Evolutionary conservation across 2,888 invertebrate genomes (phyloP), one percentile per base, ranked within the genome.

Genomic region (Harpalus rubripes): DNA sequence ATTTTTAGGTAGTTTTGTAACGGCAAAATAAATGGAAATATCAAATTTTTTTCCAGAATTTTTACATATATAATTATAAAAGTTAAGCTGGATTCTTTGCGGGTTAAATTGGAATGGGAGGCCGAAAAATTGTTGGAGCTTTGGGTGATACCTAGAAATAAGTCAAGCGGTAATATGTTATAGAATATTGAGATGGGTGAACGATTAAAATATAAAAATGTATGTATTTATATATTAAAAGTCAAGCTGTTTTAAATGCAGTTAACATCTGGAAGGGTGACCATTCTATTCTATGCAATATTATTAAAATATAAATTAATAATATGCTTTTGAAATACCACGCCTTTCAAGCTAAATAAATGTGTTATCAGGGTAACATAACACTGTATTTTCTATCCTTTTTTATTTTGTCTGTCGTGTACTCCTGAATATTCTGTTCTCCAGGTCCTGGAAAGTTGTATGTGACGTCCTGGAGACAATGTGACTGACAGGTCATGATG

Each of bases 291-390:
- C 2, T 52, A 12, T 52, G 12, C 8, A 52, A 52, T 52, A 10
- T 10, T 12, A 52, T 12, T 65, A 22, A 65, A 65, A 22, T 65
- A 12, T 65, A 65, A 26, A 32, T 22, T 26, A 65, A 65, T 22
- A 65, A n/a, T n/a, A n/a, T 18, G n/a, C 32, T n/a, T 32, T 16
- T 26, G 15, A 41, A 32, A 6, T 44, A 78, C 63, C 84, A 84
- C 84, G 84, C 78, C 84, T 78, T 41, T 84, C 39, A 84, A 74
- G 39, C 78, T 41, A 78, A 84, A 84, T 84, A 84, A 65, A 78
- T 84, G 78, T 56, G 16, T 15, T 2, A 84, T 15, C 52, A 84
- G 18, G 84, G 7, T 6, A 61, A 18, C 63, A 84, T 41, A 10
- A 52, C 15, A 8, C 5, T 52, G 44, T 12, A 12, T 12, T 12